These are phyloP conservation scores for Helicoverpa armigera DNA, from an alignment of 1,140 invertebrate genomes.

Conservation along the genomic window DNA sequence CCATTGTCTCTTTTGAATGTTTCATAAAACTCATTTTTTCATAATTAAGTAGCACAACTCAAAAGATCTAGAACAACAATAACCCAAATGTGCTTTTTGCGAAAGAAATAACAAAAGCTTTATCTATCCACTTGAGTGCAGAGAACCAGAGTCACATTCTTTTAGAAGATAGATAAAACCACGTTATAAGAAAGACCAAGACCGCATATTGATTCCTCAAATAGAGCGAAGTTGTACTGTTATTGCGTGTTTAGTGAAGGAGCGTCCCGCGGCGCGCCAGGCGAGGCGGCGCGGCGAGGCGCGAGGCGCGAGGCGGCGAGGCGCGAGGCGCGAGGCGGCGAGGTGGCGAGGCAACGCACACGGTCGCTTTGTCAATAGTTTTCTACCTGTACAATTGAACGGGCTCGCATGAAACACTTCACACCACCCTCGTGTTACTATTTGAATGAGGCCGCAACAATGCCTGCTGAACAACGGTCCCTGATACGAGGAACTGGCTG, in stretches of 20 bases:
- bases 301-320: not conserved
- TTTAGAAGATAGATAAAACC: constrained; percentile 16
- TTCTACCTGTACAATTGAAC: constrained; percentile 49
- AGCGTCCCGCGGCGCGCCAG: constrained; percentile 25
- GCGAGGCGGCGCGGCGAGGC: not conserved
- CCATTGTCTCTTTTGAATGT: constrained; percentile 15
- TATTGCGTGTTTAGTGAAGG: constrained; percentile 41
- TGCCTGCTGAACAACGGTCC: constrained; percentile 13
- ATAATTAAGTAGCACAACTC: not conserved
- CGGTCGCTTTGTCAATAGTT: constrained; percentile 50
- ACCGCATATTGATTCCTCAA: constrained; percentile 37
- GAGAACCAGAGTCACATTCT: not conserved
- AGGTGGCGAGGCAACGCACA: not conserved
- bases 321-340: constrained; percentile 4
- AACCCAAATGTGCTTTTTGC: not conserved
- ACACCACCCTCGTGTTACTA: constrained; percentile 31
- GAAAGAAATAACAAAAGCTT: constrained; percentile 19
- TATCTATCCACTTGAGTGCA: not conserved
- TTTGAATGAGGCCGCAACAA: constrained; percentile 39
- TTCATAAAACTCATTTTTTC: constrained; percentile 23
- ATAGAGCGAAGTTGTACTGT: constrained; percentile 43
- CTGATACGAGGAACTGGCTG: constrained; percentile 35
- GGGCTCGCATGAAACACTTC: constrained; percentile 33
- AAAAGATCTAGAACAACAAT: not conserved
- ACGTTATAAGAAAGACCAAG: constrained; percentile 16